Percentiles rank a stretch among this genome's conserved stretches.
phyloP scores from a whole-genome alignment of 2,113 vertebrate genomes.

The Malurus elegans region DNA sequence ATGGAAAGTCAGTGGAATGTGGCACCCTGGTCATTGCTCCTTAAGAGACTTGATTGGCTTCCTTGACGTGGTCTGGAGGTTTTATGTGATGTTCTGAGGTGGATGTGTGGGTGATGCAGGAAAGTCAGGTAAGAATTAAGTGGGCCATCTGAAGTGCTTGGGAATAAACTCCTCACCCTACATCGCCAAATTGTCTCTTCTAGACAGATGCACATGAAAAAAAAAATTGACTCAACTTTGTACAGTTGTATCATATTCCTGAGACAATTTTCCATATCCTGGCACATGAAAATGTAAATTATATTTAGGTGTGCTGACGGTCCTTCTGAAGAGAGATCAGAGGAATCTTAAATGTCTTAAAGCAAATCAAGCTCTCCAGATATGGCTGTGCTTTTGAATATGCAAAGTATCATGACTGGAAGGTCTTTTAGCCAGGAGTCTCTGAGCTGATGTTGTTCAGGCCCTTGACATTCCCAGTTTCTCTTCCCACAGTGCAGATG shows the following conservation, averaged over 20 bases:
- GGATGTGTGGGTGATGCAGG: not conserved
- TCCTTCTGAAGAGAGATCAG: constrained; percentile 47
- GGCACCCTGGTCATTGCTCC: not conserved
- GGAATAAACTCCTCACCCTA: not conserved
- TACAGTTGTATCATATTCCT: not conserved
- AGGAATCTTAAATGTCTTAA: constrained; percentile 44
- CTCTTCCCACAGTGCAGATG: not conserved
- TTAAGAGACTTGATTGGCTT: not conserved
- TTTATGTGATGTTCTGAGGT: accelerated
- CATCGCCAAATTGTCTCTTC: not conserved
- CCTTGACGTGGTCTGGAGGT: not conserved
- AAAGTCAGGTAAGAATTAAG: not conserved
- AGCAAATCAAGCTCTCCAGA: constrained; percentile 28
- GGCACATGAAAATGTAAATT: constrained; percentile 21
- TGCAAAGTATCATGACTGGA: not conserved
- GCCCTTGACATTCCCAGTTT: not conserved
- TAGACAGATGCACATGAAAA: not conserved
- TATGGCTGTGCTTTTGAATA: constrained; percentile 18
- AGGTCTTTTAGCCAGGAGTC: not conserved
- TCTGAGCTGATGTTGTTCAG: not conserved
- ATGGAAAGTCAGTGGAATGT: not conserved
- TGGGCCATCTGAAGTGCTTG: not conserved
- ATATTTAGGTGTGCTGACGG: constrained; percentile 21
- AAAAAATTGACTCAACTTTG: not conserved
- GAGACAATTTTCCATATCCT: not conserved